A percentile compares a stretch with the other conserved stretches of the same genome.
Conservation (phyloP, 1,140 invertebrate genomes). For the Mamestra configurata region DNA sequence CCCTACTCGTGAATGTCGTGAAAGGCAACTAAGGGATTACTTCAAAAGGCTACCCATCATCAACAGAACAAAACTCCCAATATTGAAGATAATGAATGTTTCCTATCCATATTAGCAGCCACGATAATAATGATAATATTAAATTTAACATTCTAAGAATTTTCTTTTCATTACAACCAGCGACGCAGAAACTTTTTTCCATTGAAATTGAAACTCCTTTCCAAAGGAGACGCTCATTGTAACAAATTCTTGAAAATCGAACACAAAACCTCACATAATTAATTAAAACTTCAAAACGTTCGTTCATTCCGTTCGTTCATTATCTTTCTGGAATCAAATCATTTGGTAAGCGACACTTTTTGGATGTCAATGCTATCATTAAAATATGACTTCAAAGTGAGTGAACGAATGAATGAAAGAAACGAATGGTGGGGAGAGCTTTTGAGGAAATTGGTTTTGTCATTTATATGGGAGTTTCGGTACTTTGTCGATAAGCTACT, state of each 20-base stretch:
- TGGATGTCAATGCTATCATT: slow-evolving; percentile 47
- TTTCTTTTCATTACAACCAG: slow-evolving; percentile 23
- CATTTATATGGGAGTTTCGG: slow-evolving; percentile 1
- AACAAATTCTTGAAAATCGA: slow-evolving; percentile 25
- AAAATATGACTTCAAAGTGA: slow-evolving; percentile 35
- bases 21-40: no score
- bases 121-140: slow-evolving; percentile 17
- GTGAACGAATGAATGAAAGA: slow-evolving; percentile 19
- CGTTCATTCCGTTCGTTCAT: slow-evolving; percentile 38
- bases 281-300: slow-evolving; percentile 52
- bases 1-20: no score
- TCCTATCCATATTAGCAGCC: neutral
- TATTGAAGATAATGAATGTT: neutral
- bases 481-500: neutral
- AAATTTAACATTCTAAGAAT: slow-evolving; percentile 18
- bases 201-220: slow-evolving; percentile 23
- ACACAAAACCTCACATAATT: slow-evolving; percentile 42
- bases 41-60: no score
- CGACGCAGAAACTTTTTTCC: slow-evolving; percentile 25
- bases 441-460: slow-evolving; percentile 15
- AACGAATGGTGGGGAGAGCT: slow-evolving; percentile 1
- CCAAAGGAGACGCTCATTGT: slow-evolving; percentile 18
- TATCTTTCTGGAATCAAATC: slow-evolving; percentile 31
- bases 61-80: no score
- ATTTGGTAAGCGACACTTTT: slow-evolving; percentile 46